Conservation (phyloP, 1,140 invertebrate genomes). For the Drusus annulatus region DNA sequence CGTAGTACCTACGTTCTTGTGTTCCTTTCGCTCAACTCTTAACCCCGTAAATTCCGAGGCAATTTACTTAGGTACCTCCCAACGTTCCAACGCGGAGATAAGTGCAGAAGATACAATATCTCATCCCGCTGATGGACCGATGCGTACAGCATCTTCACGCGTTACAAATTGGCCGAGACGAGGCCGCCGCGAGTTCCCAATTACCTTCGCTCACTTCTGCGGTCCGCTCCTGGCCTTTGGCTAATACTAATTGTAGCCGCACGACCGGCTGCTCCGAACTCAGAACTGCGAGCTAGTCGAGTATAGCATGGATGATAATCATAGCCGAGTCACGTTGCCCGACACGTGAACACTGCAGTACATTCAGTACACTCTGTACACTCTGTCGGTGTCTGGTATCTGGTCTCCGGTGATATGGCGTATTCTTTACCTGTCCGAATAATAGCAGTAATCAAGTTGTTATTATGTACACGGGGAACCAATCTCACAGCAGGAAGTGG, state of each 20-base stretch:
- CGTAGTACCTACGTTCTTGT: too few relatives aligned
- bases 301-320: background rate
- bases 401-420: background rate
- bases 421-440: background rate
- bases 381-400: background rate
- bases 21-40: too few relatives aligned
- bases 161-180: conserved; percentile 15
- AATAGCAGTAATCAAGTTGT: background rate
- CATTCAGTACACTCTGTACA: background rate
- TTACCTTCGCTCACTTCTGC: conserved; percentile 1
- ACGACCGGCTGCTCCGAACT: background rate
- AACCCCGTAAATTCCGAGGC: too few relatives aligned
- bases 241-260: conserved; percentile 15
- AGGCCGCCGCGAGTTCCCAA: background rate
- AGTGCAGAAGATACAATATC: too few relatives aligned
- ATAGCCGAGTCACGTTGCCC: conserved; percentile 1
- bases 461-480: too few relatives aligned
- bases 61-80: too few relatives aligned
- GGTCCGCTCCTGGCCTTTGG: conserved; percentile 20
- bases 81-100: too few relatives aligned
- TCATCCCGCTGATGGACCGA: too few relatives aligned
- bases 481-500: too few relatives aligned
- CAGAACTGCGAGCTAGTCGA: too few relatives aligned
- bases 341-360: conserved; percentile 1
- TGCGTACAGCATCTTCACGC: background rate